Conservation (phyloP, 2,888 invertebrate genomes). For the Cryptus armator region DNA sequence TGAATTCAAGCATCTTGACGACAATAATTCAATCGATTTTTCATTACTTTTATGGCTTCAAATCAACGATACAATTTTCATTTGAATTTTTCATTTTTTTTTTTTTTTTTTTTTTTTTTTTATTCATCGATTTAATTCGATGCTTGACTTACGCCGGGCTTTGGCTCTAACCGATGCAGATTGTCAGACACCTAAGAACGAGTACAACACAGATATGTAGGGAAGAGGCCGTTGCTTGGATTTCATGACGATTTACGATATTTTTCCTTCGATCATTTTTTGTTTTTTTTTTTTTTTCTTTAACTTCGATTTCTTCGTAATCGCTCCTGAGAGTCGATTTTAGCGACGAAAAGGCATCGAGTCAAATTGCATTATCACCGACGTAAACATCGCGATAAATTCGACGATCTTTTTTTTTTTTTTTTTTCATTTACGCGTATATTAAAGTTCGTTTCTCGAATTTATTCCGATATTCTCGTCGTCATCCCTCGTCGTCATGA, state of each 20-base stretch:
- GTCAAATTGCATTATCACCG: slow-evolving; percentile 7
- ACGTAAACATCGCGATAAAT: slow-evolving; percentile 10
- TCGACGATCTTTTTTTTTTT: not conserved
- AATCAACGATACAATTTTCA: too few species aligned
- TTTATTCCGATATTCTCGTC: not conserved
- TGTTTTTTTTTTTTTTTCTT: slow-evolving; percentile 3
- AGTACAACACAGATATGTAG: slow-evolving; percentile 79
- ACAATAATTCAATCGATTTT: not conserved
- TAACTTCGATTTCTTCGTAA: slow-evolving; percentile 9
- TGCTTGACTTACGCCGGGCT: slow-evolving; percentile 28
- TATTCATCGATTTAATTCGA: slow-evolving; percentile 17
- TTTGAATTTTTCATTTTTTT: too few species aligned
- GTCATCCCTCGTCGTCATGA: not conserved
- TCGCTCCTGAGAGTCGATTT: slow-evolving; percentile 9
- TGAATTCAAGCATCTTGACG: slow-evolving; percentile 20
- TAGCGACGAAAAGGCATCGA: not conserved
- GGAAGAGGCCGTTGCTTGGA: slow-evolving; percentile 78
- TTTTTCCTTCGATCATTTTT: slow-evolving; percentile 37
- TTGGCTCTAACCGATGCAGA: slow-evolving; percentile 63
- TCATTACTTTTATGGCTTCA: not conserved
- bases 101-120: slow-evolving; percentile 65
- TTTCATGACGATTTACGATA: slow-evolving; percentile 56
- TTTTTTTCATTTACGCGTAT: slow-evolving; percentile 14
- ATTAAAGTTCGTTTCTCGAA: not conserved
- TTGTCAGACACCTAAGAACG: slow-evolving; percentile 77